phyloP scores from a whole-genome alignment of 1,140 invertebrate species.

The Pseudomyrmex concolor region DNA sequence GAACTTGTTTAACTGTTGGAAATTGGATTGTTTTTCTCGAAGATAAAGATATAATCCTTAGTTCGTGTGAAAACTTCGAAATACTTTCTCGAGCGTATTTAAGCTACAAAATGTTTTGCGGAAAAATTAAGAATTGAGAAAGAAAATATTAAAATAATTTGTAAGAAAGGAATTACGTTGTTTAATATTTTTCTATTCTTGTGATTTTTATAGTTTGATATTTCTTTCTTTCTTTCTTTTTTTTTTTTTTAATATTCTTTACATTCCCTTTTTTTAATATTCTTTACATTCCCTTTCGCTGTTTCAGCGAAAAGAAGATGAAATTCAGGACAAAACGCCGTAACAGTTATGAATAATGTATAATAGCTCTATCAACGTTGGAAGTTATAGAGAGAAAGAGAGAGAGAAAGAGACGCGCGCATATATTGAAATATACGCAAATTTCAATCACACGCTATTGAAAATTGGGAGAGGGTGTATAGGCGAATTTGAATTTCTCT shows the following conservation, averaged over 20 bases:
- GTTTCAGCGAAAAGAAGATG: conserved; percentile 5
- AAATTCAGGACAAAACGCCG: conserved; percentile 32
- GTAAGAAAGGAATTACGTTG: no score
- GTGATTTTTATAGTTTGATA: background rate
- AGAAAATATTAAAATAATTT: no score
- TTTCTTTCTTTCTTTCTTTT: background rate
- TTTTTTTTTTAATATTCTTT: no score
- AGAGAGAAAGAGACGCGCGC: background rate
- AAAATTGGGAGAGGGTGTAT: conserved; percentile 10
- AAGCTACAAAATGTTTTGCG: no score
- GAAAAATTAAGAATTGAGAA: no score
- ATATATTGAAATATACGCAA: conserved; percentile 56
- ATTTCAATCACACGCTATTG: conserved; percentile 36
- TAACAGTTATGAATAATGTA: conserved; percentile 59
- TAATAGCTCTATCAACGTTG: conserved; percentile 44
- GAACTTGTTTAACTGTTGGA: background rate
- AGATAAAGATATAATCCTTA: background rate
- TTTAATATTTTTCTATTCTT: background rate
- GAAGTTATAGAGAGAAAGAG: conserved; percentile 1
- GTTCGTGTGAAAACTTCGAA: no score
- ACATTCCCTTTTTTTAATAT: conserved; percentile 56
- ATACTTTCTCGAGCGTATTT: no score
- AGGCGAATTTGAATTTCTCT: conserved; percentile 4
- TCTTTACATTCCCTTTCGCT: conserved; percentile 3
- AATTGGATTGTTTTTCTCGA: background rate